Evolutionary conservation across 2,888 invertebrate genomes (phyloP).

Genomic region (Eristalis pertinax): DNA sequence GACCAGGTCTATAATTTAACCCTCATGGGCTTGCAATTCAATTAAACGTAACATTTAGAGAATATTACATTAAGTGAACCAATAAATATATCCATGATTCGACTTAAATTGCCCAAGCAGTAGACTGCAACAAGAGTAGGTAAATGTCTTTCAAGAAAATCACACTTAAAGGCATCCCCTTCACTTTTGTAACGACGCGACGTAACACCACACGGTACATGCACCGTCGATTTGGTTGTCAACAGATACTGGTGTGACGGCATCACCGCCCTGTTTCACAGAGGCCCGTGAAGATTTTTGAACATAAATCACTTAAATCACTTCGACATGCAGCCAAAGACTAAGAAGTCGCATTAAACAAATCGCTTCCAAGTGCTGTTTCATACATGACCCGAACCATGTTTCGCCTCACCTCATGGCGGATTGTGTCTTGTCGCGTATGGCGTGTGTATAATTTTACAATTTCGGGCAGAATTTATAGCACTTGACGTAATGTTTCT

Average conservation of each 20-base stretch:
- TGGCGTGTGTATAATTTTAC: conserved; percentile 68
- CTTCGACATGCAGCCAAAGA: conserved; percentile 79
- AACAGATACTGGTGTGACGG: not conserved
- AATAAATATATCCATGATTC: not conserved
- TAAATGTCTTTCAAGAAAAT: not conserved
- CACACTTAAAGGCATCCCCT: not conserved
- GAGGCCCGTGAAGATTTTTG: conserved; percentile 74
- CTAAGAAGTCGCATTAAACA: conserved; percentile 78
- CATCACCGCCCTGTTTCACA: not conserved
- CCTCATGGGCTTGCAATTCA: not conserved
- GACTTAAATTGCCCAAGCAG: not conserved
- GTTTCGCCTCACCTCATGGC: conserved; percentile 53
- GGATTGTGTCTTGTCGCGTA: conserved; percentile 25
- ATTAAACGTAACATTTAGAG: not conserved
- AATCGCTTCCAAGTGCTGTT: conserved; percentile 81
- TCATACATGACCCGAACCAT: conserved; percentile 52
- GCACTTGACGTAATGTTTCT: conserved; percentile 60
- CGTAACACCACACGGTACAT: not conserved
- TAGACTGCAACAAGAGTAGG: not conserved
- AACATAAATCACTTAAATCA: conserved; percentile 82
- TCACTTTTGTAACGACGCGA: not conserved
- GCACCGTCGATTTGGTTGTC: not conserved
- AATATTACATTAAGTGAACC: not conserved
- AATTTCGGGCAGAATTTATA: conserved; percentile 69
- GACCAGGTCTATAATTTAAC: not conserved